Evolutionary conservation across 2,113 vertebrate genomes (phyloP), one percentile per base, ranked within the genome.

Genomic region (Ptyas mucosa): DNA sequence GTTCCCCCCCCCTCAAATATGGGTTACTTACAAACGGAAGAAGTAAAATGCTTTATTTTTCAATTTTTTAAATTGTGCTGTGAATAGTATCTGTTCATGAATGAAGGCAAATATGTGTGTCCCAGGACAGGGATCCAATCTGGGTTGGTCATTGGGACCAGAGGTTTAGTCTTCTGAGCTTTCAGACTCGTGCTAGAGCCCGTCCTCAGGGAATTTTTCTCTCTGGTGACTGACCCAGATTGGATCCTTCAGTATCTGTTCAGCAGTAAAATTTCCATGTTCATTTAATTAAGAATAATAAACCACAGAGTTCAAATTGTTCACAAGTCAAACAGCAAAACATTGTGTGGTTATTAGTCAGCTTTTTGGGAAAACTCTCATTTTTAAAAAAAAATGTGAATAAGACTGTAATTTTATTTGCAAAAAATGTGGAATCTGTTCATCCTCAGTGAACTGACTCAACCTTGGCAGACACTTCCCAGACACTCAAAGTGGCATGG

Each of bases 1-100:
- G 90, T 93, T 94, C 57, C 54, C 54, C 94, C 11, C 87, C 86
- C 61, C 12, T 24, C 89, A 61, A 52, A 94, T 93, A 1, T 85
- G 94, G 49, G 1, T 2, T 26, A 26, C 87, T 94, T 92, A 5
- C 39, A 81, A 90, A 92, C 53, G 49, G 92, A 51, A 34, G 91
- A 75, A 92, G 94, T 88, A 85, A 93, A 94, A 92, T 10, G 46
- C 90, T 88, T 58, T 9, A 57, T 88, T 86, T 88, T 51, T 20
- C 64, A 52, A 3, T 61, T 51, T 58, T 21, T 58, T 90, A 51
- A 61, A 58, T 39, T 1, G 24, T 55, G 10, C 85, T 26, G 20
- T 49, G 21, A 46, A 49, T 29, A 15, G 46, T 20, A 55, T 12
- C 23, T 92, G 34, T 55, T 89, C 23, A 49, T 10, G 12, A 69